These are phyloP conservation scores for Neogale vison DNA, from an alignment of 2,113 vertebrate species.

Conservation along the genomic window DNA sequence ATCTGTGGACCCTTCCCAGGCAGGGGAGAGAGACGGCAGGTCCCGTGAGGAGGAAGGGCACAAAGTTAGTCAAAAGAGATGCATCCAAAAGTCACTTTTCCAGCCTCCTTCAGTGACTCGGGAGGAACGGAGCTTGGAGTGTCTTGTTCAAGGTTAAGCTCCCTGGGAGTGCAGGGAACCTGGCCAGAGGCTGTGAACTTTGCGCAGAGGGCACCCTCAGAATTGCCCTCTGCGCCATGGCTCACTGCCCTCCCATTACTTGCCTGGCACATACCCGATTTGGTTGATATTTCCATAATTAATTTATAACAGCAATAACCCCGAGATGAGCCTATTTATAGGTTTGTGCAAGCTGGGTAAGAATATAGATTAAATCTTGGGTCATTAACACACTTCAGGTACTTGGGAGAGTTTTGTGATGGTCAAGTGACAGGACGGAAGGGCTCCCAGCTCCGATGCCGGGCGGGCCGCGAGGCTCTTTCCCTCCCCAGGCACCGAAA, in stretches of 20 bases:
- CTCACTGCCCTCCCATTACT: slow-evolving; percentile 86
- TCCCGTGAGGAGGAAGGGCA: slow-evolving; percentile 9
- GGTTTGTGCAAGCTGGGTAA: slow-evolving; percentile 83
- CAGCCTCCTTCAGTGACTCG: slow-evolving; percentile 61
- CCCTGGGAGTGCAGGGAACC: slow-evolving; percentile 77
- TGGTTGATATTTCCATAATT: slow-evolving; percentile 88
- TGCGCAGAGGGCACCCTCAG: slow-evolving; percentile 74
- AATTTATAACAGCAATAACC: slow-evolving; percentile 86
- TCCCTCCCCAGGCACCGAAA: slow-evolving; percentile 74
- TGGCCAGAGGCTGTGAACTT: slow-evolving; percentile 87
- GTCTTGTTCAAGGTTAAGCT: slow-evolving; percentile 89
- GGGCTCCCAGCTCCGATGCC: slow-evolving; percentile 66
- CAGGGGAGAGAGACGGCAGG: background rate
- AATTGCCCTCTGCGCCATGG: slow-evolving; percentile 80
- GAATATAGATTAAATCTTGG: slow-evolving; percentile 85
- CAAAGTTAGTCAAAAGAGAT: slow-evolving; percentile 32
- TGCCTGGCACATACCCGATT: slow-evolving; percentile 87
- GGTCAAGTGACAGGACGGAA: slow-evolving; percentile 69
- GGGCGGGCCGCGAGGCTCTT: slow-evolving; percentile 62
- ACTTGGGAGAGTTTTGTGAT: slow-evolving; percentile 82
- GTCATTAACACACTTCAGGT: slow-evolving; percentile 84
- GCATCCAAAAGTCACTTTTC: slow-evolving; percentile 60
- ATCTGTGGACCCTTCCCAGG: background rate
- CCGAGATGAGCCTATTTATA: slow-evolving; percentile 86
- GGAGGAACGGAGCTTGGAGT: slow-evolving; percentile 70